Base-by-base conservation (phyloP, 64 coral and sea anemone species). In the Dendrophyllia cribrosa region DNA sequence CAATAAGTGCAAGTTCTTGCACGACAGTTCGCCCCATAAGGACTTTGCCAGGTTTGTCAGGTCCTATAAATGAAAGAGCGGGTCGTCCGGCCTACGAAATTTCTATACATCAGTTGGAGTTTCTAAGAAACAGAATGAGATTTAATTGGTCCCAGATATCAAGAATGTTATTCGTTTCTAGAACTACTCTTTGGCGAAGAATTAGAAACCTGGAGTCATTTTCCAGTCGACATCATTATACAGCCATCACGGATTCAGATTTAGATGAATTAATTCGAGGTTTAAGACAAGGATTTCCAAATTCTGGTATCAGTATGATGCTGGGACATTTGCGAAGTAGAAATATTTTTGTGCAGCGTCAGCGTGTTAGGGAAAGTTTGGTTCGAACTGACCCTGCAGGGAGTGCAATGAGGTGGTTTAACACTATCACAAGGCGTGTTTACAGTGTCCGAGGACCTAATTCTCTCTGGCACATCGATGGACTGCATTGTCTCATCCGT, bases 401-500 rank as follows among this genome's bases (percentile, higher is more conserved):
- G 43, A 16, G 51, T 14, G n/a, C 51, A 48, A 22, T 80, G 23
- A 80, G 77, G 48, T 80, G 52, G 77, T 53, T 59, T 26, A 80
- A 53, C 20, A 59, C 58, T 14, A 80, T 59, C 26, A 12, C 77
- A 58, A 58, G 50, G 77, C 51, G 77, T 58, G 58, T 34, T 52
- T 34, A 34, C 58, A 51, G 45, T 49, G 13, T 77, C 56, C 51
- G 62, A 10, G 43, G 56, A 7, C 66, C 66, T 22, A 70, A 70
- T 82, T 51, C 46, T 77, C 45, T 62, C 34, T 82, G 21, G 79
- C 56, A 62, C 79, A 82, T 82, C 15, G 79, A 82, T 45, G 79
- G 79, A 63, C 55, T 63, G 3, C 43, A 82, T 43, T 63, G 53
- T 34, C 58, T 82, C 21, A 62, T 82, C 14, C 56, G 58, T 25